A percentile compares a stretch with the other conserved stretches of the same genome.
Evolutionary conservation across 2,888 invertebrate species (phyloP).

Genomic region (Agonopterix arenella): DNA sequence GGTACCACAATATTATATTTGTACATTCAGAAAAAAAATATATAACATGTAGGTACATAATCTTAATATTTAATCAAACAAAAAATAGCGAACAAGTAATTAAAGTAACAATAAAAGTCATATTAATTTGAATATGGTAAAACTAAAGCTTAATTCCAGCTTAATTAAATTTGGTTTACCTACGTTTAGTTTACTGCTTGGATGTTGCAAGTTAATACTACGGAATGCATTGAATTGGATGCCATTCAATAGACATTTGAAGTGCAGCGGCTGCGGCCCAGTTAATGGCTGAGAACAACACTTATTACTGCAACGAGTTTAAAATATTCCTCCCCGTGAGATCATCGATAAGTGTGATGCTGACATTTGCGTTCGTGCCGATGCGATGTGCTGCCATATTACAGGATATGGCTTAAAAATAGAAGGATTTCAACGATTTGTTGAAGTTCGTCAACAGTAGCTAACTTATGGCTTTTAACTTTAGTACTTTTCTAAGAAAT

Average conservation of each 20-base stretch:
- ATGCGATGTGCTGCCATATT: conserved; percentile 14
- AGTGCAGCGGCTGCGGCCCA: conserved; percentile 19
- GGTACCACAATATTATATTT: too few relatives aligned
- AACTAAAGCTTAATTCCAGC: too few relatives aligned
- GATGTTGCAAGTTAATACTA: conserved; percentile 2
- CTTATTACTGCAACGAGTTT: conserved; percentile 21
- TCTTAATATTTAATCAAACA: too few relatives aligned
- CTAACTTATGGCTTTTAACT: too few relatives aligned
- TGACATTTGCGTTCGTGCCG: conserved; percentile 32
- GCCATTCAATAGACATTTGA: conserved; percentile 5
- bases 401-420: background rate
- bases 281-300: conserved; percentile 9
- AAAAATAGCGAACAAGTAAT: too few relatives aligned
- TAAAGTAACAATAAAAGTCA: too few relatives aligned
- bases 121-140: too few relatives aligned
- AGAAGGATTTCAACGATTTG: background rate
- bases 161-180: too few relatives aligned
- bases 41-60: too few relatives aligned
- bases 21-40: too few relatives aligned
- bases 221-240: conserved; percentile 8
- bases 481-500: too few relatives aligned
- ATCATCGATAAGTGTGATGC: conserved; percentile 34
- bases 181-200: background rate
- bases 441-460: background rate
- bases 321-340: conserved; percentile 30